A percentile compares a stretch with the other conserved stretches of the same genome.
Conservation (phyloP, 2,113 vertebrate genomes). For the Oncorhynchus nerka region DNA sequence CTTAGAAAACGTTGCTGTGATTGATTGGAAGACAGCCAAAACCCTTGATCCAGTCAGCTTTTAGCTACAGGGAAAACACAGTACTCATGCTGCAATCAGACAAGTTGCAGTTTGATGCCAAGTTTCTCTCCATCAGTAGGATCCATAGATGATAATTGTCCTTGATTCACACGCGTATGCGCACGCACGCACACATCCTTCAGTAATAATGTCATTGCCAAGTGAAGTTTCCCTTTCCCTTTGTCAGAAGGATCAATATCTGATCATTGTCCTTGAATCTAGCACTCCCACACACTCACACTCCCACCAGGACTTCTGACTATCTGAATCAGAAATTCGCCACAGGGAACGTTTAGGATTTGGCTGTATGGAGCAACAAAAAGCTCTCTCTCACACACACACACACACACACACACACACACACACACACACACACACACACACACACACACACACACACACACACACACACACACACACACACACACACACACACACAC, state of each 20-base stretch:
- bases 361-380: conserved; percentile 14
- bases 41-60: background rate
- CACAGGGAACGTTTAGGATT: conserved; percentile 12
- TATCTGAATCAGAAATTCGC: conserved; percentile 54
- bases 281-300: conserved; percentile 10
- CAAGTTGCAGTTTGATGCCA: no score
- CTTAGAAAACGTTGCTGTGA: background rate
- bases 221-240: conserved; percentile 7
- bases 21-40: background rate
- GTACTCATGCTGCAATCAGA: background rate
- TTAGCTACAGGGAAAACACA: background rate
- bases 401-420: background rate
- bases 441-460: background rate
- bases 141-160: no score
- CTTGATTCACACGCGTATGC: no score
- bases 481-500: no score
- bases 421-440: background rate
- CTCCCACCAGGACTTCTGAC: conserved; percentile 13
- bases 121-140: no score
- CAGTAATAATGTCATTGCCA: background rate
- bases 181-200: background rate
- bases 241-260: conserved; percentile 33
- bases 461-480: background rate
- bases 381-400: no score
- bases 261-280: conserved; percentile 40